A percentile compares a stretch with the other conserved stretches of the same genome.
phyloP scores from a whole-genome alignment of 30 jellyfish, hydroid and myxozoan genomes.

The Aurelia aurita region DNA sequence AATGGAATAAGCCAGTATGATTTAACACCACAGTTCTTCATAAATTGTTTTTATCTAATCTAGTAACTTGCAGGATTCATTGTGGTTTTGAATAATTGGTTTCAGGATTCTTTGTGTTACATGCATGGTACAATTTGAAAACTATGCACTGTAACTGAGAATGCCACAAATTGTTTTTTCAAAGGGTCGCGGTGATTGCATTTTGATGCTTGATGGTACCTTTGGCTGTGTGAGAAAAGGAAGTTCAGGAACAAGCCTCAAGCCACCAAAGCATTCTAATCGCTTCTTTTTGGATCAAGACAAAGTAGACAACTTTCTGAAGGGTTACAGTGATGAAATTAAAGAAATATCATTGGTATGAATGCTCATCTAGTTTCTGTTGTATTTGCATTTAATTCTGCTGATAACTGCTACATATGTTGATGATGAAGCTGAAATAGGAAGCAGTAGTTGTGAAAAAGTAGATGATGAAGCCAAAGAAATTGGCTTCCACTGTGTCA shows the following conservation, averaged over 20 bases:
- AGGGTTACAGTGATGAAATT: slow-evolving; percentile 38
- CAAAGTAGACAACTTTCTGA: slow-evolving; percentile 47
- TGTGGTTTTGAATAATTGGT: too few relatives aligned
- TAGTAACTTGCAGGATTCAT: too few relatives aligned
- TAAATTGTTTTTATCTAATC: too few relatives aligned
- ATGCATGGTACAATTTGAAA: too few relatives aligned
- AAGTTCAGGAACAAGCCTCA: slow-evolving; percentile 45
- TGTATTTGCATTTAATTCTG: background rate
- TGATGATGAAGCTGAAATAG: background rate
- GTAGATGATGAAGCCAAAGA: too few relatives aligned
- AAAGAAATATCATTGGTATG: slow-evolving; percentile 17
- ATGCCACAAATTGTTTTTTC: too few relatives aligned
- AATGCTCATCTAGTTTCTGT: background rate
- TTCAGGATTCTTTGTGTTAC: too few relatives aligned
- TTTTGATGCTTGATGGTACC: slow-evolving; percentile 56
- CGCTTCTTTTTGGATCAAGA: slow-evolving; percentile 54
- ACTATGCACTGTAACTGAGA: too few relatives aligned
- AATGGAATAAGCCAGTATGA: too few relatives aligned
- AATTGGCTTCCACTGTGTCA: too few relatives aligned
- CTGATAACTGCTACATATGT: background rate
- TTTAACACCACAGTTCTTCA: too few relatives aligned
- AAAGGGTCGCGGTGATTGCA: background rate
- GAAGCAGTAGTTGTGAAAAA: too few relatives aligned
- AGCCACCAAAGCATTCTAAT: slow-evolving; percentile 30
- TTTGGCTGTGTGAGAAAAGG: slow-evolving; percentile 60